A percentile compares a stretch with the other conserved stretches of the same genome.
Evolutionary conservation across 2,113 vertebrate genomes (phyloP).

Genomic region (Martes martes): DNA sequence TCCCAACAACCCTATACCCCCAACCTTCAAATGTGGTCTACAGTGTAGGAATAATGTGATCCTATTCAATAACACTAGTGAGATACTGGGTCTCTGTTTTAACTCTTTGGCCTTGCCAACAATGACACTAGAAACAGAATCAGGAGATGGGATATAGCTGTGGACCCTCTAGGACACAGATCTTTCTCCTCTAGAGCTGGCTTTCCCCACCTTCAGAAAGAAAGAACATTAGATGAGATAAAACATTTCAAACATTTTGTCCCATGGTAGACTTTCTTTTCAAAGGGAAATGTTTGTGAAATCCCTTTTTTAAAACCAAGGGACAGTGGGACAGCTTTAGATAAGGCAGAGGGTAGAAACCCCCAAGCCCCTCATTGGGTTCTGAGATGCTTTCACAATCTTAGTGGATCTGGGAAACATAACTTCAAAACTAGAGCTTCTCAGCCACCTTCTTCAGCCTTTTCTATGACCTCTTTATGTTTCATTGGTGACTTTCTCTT

Average conservation of each 20-base stretch:
- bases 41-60: fast-evolving
- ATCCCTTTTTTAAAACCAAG: neutral
- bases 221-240: neutral
- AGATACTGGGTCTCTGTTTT: fast-evolving
- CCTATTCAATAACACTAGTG: neutral
- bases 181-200: neutral
- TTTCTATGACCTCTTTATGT: fast-evolving
- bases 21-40: neutral
- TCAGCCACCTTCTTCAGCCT: neutral
- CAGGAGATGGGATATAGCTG: fast-evolving
- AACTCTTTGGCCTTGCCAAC: neutral
- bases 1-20: fast-evolving
- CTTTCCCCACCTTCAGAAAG: neutral
- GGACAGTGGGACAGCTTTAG: too few species aligned
- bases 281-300: neutral
- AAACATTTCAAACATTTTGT: neutral
- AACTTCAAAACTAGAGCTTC: neutral
- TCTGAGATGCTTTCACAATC: neutral
- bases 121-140: fast-evolving
- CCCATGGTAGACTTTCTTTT: neutral
- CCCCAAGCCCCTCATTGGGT: neutral
- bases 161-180: neutral
- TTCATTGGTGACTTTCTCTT: neutral
- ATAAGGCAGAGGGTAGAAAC: neutral
- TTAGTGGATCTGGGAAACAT: neutral